A percentile compares a stretch with the other conserved stretches of the same genome.
Conservation (phyloP, 2,113 vertebrate species). For the Todiramphus saurophagus region DNA sequence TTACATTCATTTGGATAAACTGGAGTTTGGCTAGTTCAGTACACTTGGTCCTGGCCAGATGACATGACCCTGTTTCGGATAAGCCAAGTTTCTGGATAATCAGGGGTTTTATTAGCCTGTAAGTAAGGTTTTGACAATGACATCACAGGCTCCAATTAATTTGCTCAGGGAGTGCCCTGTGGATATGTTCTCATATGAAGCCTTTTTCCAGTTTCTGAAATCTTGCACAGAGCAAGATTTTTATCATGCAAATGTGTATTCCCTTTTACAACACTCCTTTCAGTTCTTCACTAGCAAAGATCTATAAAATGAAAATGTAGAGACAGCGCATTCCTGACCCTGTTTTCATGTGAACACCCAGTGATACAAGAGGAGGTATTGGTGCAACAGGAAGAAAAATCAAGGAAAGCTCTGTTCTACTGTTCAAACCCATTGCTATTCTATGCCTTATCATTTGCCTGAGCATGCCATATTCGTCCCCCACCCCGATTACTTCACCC, state of each 20-base stretch:
- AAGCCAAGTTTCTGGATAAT: constrained; percentile 34
- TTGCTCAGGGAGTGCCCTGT: background rate
- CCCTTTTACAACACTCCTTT: background rate
- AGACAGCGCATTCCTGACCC: background rate
- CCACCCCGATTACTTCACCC: background rate
- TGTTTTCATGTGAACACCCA: background rate
- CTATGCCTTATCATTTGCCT: background rate
- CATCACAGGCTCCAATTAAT: constrained; percentile 1
- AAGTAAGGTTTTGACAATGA: constrained; percentile 11
- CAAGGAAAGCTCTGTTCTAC: background rate
- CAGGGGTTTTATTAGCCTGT: background rate
- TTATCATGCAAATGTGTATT: background rate
- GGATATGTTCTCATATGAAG: background rate
- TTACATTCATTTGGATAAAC: constrained; percentile 6
- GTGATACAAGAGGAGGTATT: background rate
- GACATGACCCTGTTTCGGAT: background rate
- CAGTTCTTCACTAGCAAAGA: background rate
- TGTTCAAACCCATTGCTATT: background rate
- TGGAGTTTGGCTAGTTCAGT: background rate
- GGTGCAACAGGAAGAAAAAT: background rate
- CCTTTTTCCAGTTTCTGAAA: background rate
- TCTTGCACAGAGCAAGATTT: background rate
- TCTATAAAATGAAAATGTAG: background rate
- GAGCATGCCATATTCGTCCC: accelerated
- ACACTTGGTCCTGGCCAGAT: background rate